Evolutionary conservation across 2,113 vertebrate genomes (phyloP), one percentile per base, ranked within the genome.

Genomic region (Pluvialis apricaria): DNA sequence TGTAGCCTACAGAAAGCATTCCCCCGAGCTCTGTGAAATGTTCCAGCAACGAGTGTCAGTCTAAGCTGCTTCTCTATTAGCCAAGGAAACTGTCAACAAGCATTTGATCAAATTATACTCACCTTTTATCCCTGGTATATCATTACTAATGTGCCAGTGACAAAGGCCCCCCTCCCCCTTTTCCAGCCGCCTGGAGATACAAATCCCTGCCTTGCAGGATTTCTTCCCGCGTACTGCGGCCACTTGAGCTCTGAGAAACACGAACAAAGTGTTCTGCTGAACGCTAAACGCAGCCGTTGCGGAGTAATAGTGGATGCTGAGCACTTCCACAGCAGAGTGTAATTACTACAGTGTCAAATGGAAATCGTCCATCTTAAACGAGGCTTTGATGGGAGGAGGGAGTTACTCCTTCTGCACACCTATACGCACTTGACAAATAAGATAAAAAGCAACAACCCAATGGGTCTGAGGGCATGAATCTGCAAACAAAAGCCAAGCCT

Each of bases 41-140:
- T 52, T 96, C 68, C 91, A 89, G 93, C 87, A 71, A 77, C 6
- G 85, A 95, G 82, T 90, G 90, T 82, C 93, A 89, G 68, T 45
- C 77, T 94, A 64, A 97, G 94, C 87, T 82, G 89, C 94, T 94
- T 94, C 97, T 96, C 88, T 84, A 77, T 98, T 97, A 98, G 97
- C 97, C 94, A 92, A 97, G 88, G 90, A 96, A 97, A 95, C 97
- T 95, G 97, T 97, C 97, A 97, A 97, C 94, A 97, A 69, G 91
- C 61, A 92, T 97, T 97, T 98, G 98, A 98, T 98, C 94, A 95
- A 97, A 98, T 98, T 97, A 97, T 94, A 93, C 96, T 97, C 94
- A 98, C 97, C 98, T 98, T 98, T 98, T 98, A 98, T 98, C 97
- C 96, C 98, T 97, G 97, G 96, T 97, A 96, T 96, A 98, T 98